A percentile compares a stretch with the other conserved stretches of the same genome.
Evolutionary conservation across 1,140 invertebrate genomes (phyloP).

Genomic region (Leptestheria dahalacensis): DNA sequence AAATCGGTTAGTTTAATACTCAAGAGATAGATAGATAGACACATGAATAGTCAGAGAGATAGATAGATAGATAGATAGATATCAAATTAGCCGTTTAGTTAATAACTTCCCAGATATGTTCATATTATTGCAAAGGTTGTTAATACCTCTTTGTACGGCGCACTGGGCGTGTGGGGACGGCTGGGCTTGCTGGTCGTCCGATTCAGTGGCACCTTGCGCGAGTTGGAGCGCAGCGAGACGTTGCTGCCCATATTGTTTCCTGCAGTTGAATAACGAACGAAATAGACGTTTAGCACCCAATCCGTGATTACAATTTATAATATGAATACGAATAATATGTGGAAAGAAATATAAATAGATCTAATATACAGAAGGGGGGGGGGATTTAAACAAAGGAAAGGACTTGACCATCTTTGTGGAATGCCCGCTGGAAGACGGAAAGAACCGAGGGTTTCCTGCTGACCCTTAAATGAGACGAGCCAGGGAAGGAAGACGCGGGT

Average conservation of each 20-base stretch:
- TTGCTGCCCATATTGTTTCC: conserved; percentile 15
- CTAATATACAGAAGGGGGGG: too few species aligned
- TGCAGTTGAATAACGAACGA: not conserved
- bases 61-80: too few species aligned
- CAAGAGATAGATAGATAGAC: too few species aligned
- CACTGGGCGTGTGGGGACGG: not conserved
- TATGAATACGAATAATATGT: conserved; percentile 11
- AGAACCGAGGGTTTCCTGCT: conserved; percentile 16
- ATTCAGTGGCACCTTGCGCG: conserved; percentile 6
- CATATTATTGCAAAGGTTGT: not conserved
- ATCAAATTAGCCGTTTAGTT: not conserved
- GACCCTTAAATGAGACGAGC: not conserved
- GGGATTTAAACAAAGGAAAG: not conserved
- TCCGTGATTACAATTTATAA: not conserved
- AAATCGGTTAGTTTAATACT: too few species aligned
- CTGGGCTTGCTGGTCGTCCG: conserved; percentile 12
- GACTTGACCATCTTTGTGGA: conserved; percentile 12
- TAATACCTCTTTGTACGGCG: not conserved
- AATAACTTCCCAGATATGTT: not conserved
- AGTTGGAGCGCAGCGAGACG: conserved; percentile 9
- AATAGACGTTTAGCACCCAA: conserved; percentile 6
- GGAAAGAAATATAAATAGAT: too few species aligned
- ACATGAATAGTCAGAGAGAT: too few species aligned
- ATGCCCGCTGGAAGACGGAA: conserved; percentile 16
- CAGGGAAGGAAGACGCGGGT: not conserved